Percentiles rank a stretch among this genome's conserved stretches.
These are phyloP conservation scores for Anthophora plumipes DNA, from an alignment of 2,888 invertebrate species.

Conservation along the genomic window DNA sequence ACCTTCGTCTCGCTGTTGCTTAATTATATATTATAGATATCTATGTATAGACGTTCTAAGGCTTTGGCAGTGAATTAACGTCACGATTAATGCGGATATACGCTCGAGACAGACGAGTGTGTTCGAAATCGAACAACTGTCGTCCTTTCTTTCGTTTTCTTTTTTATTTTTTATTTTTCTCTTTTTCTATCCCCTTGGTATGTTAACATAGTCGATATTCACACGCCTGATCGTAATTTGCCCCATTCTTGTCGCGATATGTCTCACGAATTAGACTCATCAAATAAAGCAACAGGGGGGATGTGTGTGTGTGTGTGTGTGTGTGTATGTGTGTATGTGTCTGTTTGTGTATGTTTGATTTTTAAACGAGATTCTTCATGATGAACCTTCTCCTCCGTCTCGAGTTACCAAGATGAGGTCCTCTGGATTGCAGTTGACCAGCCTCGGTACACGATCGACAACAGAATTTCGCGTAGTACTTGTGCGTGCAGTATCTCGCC, in stretches of 20 bases:
- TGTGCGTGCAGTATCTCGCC: conserved; percentile 93
- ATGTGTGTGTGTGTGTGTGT: too few relatives aligned
- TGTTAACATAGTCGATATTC: conserved; percentile 7
- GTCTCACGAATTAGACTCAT: conserved; percentile 25
- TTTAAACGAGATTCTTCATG: conserved; percentile 55
- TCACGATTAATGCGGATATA: conserved; percentile 76
- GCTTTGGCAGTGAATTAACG: conserved; percentile 84
- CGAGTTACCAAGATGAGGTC: conserved; percentile 83
- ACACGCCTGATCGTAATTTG: conserved; percentile 40
- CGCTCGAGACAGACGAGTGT: conserved; percentile 62
- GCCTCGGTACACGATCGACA: conserved; percentile 96
- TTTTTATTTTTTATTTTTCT: too few relatives aligned
- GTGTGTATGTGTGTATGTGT: too few relatives aligned
- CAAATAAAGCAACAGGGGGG: conserved; percentile 15
- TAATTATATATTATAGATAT: conserved; percentile 69
- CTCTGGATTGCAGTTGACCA: conserved; percentile 88
- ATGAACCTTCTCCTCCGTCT: conserved; percentile 75
- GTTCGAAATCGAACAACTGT: conserved; percentile 39
- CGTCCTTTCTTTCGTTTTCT: conserved; percentile 32
- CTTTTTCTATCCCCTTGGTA: conserved; percentile 12
- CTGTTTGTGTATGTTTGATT: too few relatives aligned
- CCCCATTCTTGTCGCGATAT: neutral
- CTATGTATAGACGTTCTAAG: conserved; percentile 84
- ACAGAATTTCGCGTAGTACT: conserved; percentile 97
- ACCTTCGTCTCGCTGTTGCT: conserved; percentile 45